Evolutionary conservation across 2,113 vertebrate species (phyloP).

Genomic region (Anhinga rufa): DNA sequence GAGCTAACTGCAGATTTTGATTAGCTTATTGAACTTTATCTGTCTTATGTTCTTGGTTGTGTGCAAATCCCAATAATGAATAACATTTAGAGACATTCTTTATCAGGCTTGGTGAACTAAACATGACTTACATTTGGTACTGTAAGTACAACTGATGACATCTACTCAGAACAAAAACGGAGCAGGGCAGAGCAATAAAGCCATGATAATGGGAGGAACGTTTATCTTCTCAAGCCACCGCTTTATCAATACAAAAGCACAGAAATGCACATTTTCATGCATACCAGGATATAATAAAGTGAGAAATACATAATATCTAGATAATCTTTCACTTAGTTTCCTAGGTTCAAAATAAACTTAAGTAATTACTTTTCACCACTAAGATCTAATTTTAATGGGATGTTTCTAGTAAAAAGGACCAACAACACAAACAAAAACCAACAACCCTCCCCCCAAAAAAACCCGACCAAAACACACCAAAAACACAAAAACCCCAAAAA

Average conservation of each 20-base stretch:
- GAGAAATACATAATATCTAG: background rate
- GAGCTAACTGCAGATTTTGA: background rate
- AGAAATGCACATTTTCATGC: background rate
- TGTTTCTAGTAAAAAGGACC: background rate
- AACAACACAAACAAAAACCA: too few species aligned
- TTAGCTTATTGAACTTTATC: background rate
- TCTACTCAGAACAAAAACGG: too few species aligned
- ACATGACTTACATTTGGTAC: background rate
- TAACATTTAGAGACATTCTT: background rate
- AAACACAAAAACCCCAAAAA: too few species aligned
- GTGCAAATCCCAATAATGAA: background rate
- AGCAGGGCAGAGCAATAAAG: background rate
- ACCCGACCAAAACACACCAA: background rate
- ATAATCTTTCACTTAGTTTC: background rate
- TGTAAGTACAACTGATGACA: background rate
- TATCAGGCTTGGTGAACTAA: background rate
- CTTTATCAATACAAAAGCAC: background rate
- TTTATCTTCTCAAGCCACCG: background rate
- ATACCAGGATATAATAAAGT: background rate
- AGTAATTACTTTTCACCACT: background rate
- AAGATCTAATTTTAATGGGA: background rate
- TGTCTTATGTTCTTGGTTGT: accelerated
- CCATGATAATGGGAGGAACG: background rate
- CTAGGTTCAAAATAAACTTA: background rate
- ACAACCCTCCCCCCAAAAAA: too few species aligned